Conservation (phyloP, 2,888 invertebrate species). For the Andrena haemorrhoa region DNA sequence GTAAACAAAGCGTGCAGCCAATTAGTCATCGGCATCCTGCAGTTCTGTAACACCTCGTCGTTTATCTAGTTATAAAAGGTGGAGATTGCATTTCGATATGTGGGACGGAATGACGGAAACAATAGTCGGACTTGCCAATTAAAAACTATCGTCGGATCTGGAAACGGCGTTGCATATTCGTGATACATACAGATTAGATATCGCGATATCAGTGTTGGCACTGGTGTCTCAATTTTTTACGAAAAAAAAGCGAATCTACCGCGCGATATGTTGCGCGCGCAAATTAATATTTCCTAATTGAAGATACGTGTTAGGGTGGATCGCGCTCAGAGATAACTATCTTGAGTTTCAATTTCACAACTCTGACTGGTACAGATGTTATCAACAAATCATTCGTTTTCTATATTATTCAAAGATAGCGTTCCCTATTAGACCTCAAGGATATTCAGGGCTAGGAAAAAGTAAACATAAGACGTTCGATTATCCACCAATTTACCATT, state of each 20-base stretch:
- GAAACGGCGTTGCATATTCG: background rate
- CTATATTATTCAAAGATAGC: slow-evolving; percentile 8
- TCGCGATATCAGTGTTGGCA: background rate
- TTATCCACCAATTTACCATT: too few relatives aligned
- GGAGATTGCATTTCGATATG: background rate
- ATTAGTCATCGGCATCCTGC: background rate
- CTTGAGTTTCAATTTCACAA: slow-evolving; percentile 14
- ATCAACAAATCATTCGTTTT: slow-evolving; percentile 35
- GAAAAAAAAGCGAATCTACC: background rate
- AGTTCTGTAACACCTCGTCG: background rate
- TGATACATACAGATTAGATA: slow-evolving; percentile 36
- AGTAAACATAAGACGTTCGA: too few relatives aligned
- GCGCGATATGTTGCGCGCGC: background rate
- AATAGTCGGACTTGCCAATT: background rate
- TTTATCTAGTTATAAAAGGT: background rate
- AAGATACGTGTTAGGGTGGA: background rate
- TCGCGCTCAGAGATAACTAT: background rate
- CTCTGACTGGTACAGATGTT: slow-evolving; percentile 25
- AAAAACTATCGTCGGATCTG: background rate
- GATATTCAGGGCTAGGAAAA: background rate
- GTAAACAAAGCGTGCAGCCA: background rate
- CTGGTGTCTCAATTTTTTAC: background rate
- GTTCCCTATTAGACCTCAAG: background rate
- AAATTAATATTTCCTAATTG: background rate
- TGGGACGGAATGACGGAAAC: background rate